Evolutionary conservation across 2,797 vertebrate species (phyloP).

Genomic region (Sebastes taczanowskii): DNA sequence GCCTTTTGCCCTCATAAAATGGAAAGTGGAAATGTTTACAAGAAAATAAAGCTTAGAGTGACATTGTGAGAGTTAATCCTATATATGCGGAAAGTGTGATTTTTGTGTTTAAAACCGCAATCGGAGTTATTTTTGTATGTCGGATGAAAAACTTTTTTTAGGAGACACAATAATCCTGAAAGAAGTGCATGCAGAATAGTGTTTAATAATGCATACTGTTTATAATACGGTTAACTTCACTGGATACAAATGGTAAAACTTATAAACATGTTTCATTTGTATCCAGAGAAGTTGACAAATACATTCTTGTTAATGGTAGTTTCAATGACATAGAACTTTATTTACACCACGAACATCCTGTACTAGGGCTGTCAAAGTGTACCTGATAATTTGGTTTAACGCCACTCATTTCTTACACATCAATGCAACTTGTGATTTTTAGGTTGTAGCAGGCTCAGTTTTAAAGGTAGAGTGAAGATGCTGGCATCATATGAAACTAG

Average conservation of each 20-base stretch:
- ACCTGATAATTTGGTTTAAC: too few species aligned
- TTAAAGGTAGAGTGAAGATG: too few species aligned
- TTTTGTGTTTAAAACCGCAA: constrained; percentile 5
- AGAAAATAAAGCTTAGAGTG: constrained; percentile 41
- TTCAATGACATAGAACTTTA: not conserved
- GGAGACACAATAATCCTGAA: not conserved
- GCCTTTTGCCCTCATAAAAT: constrained; percentile 43
- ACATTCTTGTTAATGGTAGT: not conserved
- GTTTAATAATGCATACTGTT: not conserved
- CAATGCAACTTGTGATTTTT: too few species aligned
- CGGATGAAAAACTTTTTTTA: not conserved
- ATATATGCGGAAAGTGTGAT: not conserved
- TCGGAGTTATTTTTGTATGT: constrained; percentile 11
- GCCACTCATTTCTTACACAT: too few species aligned
- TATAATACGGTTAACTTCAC: too few species aligned
- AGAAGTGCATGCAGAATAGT: not conserved
- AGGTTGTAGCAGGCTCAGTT: too few species aligned
- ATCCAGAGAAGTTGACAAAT: not conserved
- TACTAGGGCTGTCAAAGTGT: too few species aligned
- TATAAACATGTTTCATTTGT: not conserved
- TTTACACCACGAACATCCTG: not conserved
- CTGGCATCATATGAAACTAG: too few species aligned
- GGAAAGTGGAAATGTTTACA: constrained; percentile 62
- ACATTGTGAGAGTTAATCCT: constrained; percentile 10
- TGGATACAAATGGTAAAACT: too few species aligned